These are phyloP conservation scores for Herpailurus yagouaroundi DNA, from an alignment of 2,113 vertebrate species.

Conservation along the genomic window DNA sequence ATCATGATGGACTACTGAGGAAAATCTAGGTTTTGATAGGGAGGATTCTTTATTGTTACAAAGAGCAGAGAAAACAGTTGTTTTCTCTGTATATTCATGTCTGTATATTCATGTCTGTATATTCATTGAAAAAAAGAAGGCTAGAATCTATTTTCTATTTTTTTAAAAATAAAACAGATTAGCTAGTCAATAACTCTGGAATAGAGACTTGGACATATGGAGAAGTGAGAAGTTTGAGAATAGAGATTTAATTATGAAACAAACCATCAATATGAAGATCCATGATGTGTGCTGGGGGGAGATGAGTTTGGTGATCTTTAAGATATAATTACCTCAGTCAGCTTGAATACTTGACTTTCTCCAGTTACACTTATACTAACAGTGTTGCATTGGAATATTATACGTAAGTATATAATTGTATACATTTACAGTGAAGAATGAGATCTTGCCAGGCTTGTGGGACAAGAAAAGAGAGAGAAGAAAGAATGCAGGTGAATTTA, in stretches of 20 bases:
- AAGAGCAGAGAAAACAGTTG: neutral
- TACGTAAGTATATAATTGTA: neutral
- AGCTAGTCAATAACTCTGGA: neutral
- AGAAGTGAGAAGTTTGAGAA: neutral
- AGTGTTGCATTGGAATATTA: too few relatives aligned
- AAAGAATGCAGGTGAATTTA: too few relatives aligned
- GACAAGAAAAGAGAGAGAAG: neutral
- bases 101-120: neutral
- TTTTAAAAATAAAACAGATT: neutral
- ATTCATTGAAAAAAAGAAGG: neutral
- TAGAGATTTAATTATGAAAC: neutral
- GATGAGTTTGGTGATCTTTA: neutral
- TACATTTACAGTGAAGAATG: neutral
- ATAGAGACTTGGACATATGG: neutral
- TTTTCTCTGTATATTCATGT: too few relatives aligned
- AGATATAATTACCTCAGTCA: neutral
- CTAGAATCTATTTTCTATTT: neutral
- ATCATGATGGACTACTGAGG: neutral
- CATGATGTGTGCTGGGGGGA: fast-evolving
- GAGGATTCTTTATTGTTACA: neutral
- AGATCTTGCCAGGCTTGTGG: neutral
- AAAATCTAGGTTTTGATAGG: neutral
- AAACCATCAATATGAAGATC: neutral
- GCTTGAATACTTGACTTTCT: neutral
- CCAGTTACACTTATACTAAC: neutral